phyloP scores from a whole-genome alignment of 2,797 vertebrate species.

The Helostoma temminkii region DNA sequence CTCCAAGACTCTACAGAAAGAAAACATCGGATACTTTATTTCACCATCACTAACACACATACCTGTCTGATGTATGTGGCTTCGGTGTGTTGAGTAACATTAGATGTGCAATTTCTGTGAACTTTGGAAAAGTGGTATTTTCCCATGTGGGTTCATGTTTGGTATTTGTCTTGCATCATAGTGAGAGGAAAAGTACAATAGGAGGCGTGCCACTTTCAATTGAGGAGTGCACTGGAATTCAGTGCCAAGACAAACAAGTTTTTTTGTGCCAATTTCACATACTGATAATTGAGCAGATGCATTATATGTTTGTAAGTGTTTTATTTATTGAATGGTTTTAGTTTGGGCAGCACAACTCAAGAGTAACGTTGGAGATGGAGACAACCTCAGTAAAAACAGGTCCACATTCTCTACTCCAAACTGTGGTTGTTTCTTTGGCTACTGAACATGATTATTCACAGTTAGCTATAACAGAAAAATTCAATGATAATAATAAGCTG shows the following conservation, averaged over 20 bases:
- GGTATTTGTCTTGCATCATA: neutral
- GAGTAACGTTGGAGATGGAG: too few relatives aligned
- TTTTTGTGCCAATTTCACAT: neutral
- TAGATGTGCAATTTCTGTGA: neutral
- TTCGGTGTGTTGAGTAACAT: neutral
- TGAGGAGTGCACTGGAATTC: neutral
- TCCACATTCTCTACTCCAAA: neutral
- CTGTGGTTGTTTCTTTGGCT: neutral
- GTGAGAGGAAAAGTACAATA: neutral
- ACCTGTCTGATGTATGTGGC: too few relatives aligned
- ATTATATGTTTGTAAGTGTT: neutral
- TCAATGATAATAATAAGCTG: neutral
- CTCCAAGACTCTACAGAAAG: constrained; percentile 90
- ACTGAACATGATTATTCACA: neutral
- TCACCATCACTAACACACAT: neutral
- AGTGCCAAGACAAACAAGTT: neutral
- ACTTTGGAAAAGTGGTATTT: neutral
- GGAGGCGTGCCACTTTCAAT: neutral
- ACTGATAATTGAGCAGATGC: neutral
- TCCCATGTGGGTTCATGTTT: neutral
- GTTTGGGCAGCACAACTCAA: too few relatives aligned
- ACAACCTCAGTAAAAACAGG: neutral
- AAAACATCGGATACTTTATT: constrained; percentile 18
- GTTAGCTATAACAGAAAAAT: neutral
- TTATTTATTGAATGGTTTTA: neutral